Evolutionary conservation across 2,113 vertebrate species (phyloP).

Genomic region (Pollimyrus isidori): DNA sequence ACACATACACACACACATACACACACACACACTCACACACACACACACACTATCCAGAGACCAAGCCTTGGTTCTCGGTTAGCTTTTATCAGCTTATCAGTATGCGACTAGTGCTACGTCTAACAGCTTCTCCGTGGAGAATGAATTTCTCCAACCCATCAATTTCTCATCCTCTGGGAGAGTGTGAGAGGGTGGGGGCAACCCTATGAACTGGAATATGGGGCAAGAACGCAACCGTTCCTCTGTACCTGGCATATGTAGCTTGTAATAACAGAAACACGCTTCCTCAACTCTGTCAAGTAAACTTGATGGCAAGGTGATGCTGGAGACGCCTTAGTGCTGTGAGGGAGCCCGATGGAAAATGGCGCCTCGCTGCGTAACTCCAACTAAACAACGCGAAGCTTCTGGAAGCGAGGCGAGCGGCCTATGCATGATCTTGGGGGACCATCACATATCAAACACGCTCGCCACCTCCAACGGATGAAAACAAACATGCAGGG

Average conservation of each 20-base stretch:
- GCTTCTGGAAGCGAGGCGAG: background rate
- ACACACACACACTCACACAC: conserved; percentile 17
- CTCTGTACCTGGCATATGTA: background rate
- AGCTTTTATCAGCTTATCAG: conserved; percentile 12
- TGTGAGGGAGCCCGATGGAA: background rate
- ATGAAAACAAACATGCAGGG: background rate
- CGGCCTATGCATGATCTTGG: background rate
- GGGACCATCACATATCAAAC: background rate
- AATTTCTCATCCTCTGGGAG: conserved; percentile 7
- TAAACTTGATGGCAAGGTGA: background rate
- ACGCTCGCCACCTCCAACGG: background rate
- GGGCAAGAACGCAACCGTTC: background rate
- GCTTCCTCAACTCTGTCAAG: background rate
- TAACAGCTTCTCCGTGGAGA: conserved; percentile 9
- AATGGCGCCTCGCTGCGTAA: background rate
- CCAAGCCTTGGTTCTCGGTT: background rate
- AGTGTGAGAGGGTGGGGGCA: background rate
- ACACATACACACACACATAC: background rate
- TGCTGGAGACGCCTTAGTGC: background rate
- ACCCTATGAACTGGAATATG: background rate
- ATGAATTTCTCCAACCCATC: conserved; percentile 10
- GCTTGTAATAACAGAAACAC: background rate
- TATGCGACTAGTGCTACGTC: background rate
- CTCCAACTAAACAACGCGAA: background rate
- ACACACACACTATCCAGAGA: background rate